Percentiles rank a stretch among this genome's conserved stretches.
These are phyloP conservation scores for Nothura maculosa DNA, from an alignment of 2,797 vertebrate species.

Conservation along the genomic window DNA sequence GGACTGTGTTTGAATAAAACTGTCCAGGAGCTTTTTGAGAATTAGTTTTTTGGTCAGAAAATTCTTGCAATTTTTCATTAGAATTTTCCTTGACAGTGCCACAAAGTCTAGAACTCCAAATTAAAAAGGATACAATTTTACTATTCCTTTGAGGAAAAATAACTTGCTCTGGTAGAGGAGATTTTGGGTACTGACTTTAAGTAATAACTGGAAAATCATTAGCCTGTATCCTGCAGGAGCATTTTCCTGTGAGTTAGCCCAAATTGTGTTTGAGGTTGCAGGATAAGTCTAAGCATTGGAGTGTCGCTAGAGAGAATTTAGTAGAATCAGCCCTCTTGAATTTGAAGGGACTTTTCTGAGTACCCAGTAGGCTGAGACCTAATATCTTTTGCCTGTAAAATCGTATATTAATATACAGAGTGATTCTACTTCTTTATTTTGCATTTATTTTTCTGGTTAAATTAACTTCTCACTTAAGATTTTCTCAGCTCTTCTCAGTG, in stretches of 20 bases:
- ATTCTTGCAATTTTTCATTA: neutral
- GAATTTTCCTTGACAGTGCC: neutral
- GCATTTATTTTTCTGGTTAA: neutral
- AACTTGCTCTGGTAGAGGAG: neutral
- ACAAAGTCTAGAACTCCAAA: neutral
- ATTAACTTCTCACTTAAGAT: neutral
- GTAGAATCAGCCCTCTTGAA: neutral
- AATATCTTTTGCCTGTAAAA: neutral
- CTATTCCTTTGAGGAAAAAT: neutral
- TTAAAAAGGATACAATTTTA: neutral
- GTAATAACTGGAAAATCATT: accelerated
- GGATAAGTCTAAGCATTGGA: neutral
- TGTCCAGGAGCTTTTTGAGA: accelerated
- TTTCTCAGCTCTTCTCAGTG: too few relatives aligned
- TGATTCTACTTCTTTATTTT: neutral
- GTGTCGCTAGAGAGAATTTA: neutral
- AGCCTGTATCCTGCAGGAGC: neutral
- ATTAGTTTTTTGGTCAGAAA: neutral
- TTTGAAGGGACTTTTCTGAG: neutral
- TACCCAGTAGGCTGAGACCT: neutral
- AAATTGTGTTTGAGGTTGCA: neutral
- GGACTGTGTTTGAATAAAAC: accelerated
- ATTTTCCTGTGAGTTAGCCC: neutral
- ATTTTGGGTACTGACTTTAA: neutral
- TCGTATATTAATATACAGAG: too few relatives aligned